phyloP scores from a whole-genome alignment of 1,140 invertebrate genomes.

The Druon quercuslanigerum region DNA sequence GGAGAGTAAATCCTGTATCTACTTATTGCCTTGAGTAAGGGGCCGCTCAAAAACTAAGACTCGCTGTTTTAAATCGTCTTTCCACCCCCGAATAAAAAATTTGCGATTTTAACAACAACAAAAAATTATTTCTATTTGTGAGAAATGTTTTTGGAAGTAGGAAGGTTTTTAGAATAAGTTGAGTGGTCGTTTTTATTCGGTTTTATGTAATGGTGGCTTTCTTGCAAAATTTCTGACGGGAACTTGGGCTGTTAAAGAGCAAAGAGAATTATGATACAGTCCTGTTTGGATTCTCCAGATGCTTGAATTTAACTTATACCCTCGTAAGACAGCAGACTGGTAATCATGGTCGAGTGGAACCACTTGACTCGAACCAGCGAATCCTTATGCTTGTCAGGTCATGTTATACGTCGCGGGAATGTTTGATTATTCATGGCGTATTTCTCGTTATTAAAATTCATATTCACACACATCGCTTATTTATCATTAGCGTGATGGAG shows the following conservation, averaged over 20 bases:
- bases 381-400: slow-evolving; percentile 62
- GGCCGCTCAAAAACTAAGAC: too few relatives aligned
- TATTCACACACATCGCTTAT: not conserved
- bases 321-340: slow-evolving; percentile 54
- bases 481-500: not conserved
- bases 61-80: too few relatives aligned
- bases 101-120: too few relatives aligned
- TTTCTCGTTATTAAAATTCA: slow-evolving; percentile 40
- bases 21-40: too few relatives aligned
- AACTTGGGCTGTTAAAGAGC: slow-evolving; percentile 26
- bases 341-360: slow-evolving; percentile 59
- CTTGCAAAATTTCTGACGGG: slow-evolving; percentile 26
- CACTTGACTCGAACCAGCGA: slow-evolving; percentile 56
- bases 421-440: slow-evolving; percentile 60
- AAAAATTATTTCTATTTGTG: too few relatives aligned
- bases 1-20: too few relatives aligned
- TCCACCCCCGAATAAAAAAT: too few relatives aligned
- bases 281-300: slow-evolving; percentile 31
- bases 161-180: not conserved
- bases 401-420: slow-evolving; percentile 57
- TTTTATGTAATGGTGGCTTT: slow-evolving; percentile 27
- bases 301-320: slow-evolving; percentile 55
- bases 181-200: slow-evolving; percentile 25
- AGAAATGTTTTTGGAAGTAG: not conserved
- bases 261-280: slow-evolving; percentile 21